Evolutionary conservation across 2,113 vertebrate genomes (phyloP).

Genomic region (Neoarius graeffei): DNA sequence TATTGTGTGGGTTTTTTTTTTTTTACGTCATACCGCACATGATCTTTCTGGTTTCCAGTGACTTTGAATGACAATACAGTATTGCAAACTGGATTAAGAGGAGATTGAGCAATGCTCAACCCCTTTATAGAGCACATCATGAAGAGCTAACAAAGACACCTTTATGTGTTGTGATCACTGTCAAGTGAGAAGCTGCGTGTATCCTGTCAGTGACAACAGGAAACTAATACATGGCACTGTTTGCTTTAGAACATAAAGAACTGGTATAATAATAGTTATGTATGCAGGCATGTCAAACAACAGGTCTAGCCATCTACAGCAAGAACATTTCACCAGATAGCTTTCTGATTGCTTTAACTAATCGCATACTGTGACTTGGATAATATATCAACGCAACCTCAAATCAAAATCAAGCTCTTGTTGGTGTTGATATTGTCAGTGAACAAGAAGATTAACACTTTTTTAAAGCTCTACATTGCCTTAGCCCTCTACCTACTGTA

Average conservation of each 20-base stretch:
- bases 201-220: slow-evolving; percentile 30
- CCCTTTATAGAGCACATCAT: background rate
- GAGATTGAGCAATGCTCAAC: background rate
- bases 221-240: slow-evolving; percentile 31
- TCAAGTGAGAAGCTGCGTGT: slow-evolving; percentile 23
- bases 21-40: background rate
- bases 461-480: too few species aligned
- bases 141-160: slow-evolving; percentile 30
- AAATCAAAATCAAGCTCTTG: background rate
- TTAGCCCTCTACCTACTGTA: too few species aligned
- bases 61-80: slow-evolving; percentile 10
- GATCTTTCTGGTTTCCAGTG: background rate
- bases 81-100: background rate
- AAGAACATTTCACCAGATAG: slow-evolving; percentile 9
- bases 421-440: background rate
- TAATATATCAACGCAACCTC: background rate
- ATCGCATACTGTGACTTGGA: background rate
- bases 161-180: slow-evolving; percentile 37
- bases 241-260: slow-evolving; percentile 54
- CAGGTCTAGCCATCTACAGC: slow-evolving; percentile 57
- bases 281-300: slow-evolving; percentile 61
- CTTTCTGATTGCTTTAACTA: background rate
- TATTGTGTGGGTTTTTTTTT: background rate
- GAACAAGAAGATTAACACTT: background rate
- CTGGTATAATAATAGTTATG: slow-evolving; percentile 28